phyloP scores from a whole-genome alignment of 2,113 vertebrate species.

The Orthonyx spaldingii region DNA sequence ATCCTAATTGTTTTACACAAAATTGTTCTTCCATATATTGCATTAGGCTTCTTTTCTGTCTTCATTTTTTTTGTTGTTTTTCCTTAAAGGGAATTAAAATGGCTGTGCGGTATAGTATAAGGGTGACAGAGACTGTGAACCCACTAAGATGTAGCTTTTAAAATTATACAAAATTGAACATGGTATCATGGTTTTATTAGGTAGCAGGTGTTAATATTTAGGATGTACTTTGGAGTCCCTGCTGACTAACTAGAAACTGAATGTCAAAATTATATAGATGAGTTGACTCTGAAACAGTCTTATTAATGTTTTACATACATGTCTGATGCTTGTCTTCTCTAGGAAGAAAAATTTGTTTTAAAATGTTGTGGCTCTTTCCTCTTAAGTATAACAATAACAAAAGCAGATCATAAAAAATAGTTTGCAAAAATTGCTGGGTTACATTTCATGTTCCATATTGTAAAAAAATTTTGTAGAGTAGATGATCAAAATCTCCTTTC shows the following conservation, averaged over 20 bases:
- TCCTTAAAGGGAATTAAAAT: not conserved
- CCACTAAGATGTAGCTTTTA: not conserved
- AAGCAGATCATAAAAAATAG: not conserved
- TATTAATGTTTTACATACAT: not conserved
- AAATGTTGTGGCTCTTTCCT: not conserved
- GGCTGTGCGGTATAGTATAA: not conserved
- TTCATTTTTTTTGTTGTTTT: not conserved
- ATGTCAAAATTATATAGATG: not conserved
- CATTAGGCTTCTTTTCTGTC: not conserved
- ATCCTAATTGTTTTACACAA: not conserved
- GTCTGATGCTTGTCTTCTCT: not conserved
- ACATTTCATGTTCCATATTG: not conserved
- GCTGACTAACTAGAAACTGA: not conserved
- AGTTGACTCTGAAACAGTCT: not conserved
- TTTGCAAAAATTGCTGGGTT: not conserved
- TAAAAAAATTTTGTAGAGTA: not conserved
- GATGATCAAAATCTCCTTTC: not conserved
- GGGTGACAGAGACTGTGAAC: not conserved
- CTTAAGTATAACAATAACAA: not conserved
- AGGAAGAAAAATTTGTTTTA: not conserved
- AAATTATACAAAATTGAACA: not conserved
- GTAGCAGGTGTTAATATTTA: not conserved
- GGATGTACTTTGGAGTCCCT: not conserved
- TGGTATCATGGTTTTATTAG: not conserved
- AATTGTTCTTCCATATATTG: not conserved